A percentile compares a stretch with the other conserved stretches of the same genome.
Evolutionary conservation across 2,113 vertebrate genomes (phyloP).

Genomic region (Elaphurus davidianus): DNA sequence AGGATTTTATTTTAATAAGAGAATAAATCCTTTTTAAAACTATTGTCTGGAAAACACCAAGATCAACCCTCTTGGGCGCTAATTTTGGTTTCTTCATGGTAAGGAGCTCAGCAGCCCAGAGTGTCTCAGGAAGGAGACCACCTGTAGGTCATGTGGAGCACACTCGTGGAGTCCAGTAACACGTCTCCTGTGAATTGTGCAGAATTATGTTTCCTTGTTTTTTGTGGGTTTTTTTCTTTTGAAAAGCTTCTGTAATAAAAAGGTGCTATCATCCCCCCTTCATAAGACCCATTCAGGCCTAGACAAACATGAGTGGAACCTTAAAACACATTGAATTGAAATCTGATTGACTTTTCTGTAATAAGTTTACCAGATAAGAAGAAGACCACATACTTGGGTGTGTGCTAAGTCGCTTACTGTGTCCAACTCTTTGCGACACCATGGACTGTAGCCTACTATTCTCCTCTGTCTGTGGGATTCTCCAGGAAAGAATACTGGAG

Average conservation of each 20-base stretch:
- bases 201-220: background rate
- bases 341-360: background rate
- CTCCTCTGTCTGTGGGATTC: background rate
- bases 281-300: background rate
- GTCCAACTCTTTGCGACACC: background rate
- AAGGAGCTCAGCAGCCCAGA: background rate
- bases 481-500: background rate
- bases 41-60: background rate
- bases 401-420: background rate
- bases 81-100: background rate
- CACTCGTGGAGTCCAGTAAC: background rate
- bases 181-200: background rate
- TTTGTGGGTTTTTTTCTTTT: background rate
- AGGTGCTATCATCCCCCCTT: background rate
- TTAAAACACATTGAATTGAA: background rate
- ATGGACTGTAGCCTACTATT: background rate
- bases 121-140: background rate
- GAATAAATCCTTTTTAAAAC: background rate
- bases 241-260: background rate
- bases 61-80: background rate
- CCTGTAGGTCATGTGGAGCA: background rate
- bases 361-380: background rate
- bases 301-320: background rate
- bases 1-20: background rate
- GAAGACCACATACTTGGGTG: background rate